These are phyloP conservation scores for Echeneis naucrates DNA, from an alignment of 2,797 vertebrate species.

Conservation along the genomic window DNA sequence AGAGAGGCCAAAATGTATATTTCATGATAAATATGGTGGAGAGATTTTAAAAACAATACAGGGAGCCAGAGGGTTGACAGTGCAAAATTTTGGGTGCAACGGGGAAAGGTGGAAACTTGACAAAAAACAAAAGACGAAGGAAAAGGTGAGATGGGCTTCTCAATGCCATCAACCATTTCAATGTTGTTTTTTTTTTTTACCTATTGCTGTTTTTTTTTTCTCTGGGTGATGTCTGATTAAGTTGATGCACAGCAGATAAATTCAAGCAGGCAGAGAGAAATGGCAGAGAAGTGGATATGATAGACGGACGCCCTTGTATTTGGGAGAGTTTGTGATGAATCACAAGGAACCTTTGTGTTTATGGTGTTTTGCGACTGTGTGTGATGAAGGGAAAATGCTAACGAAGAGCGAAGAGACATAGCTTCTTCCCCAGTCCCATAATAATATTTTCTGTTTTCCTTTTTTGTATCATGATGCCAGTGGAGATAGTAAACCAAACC, in stretches of 20 bases:
- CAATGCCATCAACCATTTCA: slow-evolving; percentile 1
- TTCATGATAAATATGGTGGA: slow-evolving; percentile 9
- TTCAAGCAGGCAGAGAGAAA: slow-evolving; percentile 33
- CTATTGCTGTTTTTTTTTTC: slow-evolving; percentile 27
- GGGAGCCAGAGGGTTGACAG: not conserved
- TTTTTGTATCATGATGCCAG: slow-evolving; percentile 24
- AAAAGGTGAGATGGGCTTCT: slow-evolving; percentile 12
- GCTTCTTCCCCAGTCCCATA: slow-evolving; percentile 11
- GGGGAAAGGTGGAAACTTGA: not conserved
- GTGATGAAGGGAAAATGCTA: slow-evolving; percentile 41
- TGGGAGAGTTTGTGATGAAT: slow-evolving; percentile 52
- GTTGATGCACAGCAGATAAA: slow-evolving; percentile 58
- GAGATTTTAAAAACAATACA: slow-evolving; percentile 19
- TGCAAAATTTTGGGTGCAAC: not conserved
- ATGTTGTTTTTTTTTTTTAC: slow-evolving; percentile 29
- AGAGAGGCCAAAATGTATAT: slow-evolving; percentile 6
- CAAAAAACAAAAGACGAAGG: slow-evolving; percentile 14
- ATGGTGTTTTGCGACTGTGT: not conserved
- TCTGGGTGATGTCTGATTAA: slow-evolving; percentile 70
- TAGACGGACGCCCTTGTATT: slow-evolving; percentile 50
- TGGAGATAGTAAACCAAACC: slow-evolving; percentile 40
- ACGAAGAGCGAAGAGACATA: slow-evolving; percentile 26
- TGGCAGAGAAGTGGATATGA: slow-evolving; percentile 2
- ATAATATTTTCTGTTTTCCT: slow-evolving; percentile 17
- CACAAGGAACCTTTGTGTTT: slow-evolving; percentile 31